Base-by-base conservation (phyloP, 2,797 vertebrate genomes). In the Scolopax bukidnonensis region DNA sequence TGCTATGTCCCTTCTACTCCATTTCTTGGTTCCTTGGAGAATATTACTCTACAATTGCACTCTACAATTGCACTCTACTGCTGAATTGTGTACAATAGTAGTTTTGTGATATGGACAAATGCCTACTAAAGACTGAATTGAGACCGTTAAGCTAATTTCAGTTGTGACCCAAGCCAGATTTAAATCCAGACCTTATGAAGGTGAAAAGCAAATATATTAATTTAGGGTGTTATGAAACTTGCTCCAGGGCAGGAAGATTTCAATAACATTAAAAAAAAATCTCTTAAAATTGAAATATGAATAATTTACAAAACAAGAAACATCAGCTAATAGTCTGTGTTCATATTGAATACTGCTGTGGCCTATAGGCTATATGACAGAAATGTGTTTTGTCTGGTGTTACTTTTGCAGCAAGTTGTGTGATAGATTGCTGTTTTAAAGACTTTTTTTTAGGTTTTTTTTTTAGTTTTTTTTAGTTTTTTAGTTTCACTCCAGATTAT, bases 271-370 rank as follows among this genome's bases (percentile, higher is more conserved):
- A 16, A 32, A 60, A 93, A 90, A 71, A 82, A 43, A 16, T 1
- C 12, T 40, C n/a, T 92, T 94, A 96, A 95, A 95, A 96, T 88
- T 97, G 78, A 97, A 94, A 95, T 95, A 97, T 95, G 83, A 97
- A 93, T 97, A 95, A 96, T 96, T 97, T 85, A 96, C 61, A 84
- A 95, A 96, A 96, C 65, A 93, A 85, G 71, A 95, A 93, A 87
- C n/a, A 41, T 92, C 61, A 90, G 27, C 77, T 91, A 92, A 83
- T 93, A 90, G 43, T 92, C 28, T 67, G 80, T 84, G 47, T 81
- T 97, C 61, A 90, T 73, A 96, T 93, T 96, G 83, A 94, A 67
- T 95, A 91, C 50, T 2, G 0, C 16, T 80, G 28, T 77, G 65
- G 84, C 73, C 61, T 86, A 36, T 41, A 89, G 60, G 64, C 40